These are phyloP conservation scores for Trogon melanurus DNA, from an alignment of 2,113 vertebrate genomes.

Conservation along the genomic window DNA sequence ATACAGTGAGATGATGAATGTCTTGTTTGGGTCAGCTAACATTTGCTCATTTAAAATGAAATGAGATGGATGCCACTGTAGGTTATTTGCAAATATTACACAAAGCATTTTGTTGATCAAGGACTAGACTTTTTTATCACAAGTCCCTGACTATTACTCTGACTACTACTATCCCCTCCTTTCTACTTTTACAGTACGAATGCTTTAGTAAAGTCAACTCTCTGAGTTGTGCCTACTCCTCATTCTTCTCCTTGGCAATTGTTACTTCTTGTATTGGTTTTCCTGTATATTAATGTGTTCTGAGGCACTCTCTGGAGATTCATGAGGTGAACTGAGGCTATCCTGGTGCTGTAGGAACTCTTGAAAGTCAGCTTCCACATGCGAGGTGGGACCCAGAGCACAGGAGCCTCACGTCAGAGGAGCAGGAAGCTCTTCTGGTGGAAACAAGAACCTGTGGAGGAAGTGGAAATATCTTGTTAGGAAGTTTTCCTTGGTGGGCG, in stretches of 20 bases:
- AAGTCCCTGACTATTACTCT: neutral
- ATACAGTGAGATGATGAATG: neutral
- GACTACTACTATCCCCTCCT: neutral
- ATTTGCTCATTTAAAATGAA: neutral
- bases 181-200: neutral
- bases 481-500: neutral
- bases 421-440: neutral
- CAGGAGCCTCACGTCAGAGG: neutral
- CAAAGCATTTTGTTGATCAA: neutral
- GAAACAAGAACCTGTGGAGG: neutral
- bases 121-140: neutral
- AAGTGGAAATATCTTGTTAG: neutral
- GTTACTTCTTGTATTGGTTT: neutral
- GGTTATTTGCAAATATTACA: neutral
- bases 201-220: neutral
- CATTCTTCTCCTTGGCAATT: neutral
- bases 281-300: neutral
- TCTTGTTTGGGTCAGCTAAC: neutral
- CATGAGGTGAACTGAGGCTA: neutral
- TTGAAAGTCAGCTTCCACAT: neutral
- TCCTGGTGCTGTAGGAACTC: neutral
- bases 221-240: neutral
- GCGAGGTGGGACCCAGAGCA: neutral
- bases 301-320: neutral
- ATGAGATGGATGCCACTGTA: neutral